Evolutionary conservation across 1,140 invertebrate species (phyloP).

Genomic region (Andricus grossulariae): DNA sequence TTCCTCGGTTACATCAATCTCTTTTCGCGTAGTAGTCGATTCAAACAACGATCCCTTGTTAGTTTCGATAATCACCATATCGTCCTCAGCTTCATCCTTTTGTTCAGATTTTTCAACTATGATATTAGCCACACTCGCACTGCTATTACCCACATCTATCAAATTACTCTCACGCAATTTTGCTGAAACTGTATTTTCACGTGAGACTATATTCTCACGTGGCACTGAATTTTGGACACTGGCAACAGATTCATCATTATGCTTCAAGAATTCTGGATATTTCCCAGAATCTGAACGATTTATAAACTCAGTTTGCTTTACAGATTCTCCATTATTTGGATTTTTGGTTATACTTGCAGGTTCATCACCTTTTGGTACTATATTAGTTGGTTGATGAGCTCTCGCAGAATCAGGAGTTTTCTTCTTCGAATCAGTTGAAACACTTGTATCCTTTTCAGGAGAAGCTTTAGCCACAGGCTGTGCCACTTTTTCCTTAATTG

Average conservation of each 20-base stretch:
- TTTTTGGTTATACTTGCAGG: neutral
- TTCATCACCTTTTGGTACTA: neutral
- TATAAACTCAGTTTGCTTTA: neutral
- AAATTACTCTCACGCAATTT: constrained; percentile 33
- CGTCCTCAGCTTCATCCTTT: constrained; percentile 73
- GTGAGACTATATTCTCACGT: constrained; percentile 11
- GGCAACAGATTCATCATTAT: constrained; percentile 46
- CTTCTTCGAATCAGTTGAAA: neutral
- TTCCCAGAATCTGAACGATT: neutral
- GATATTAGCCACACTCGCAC: constrained; percentile 76
- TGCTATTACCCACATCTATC: constrained; percentile 41
- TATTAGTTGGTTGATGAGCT: neutral
- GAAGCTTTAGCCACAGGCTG: neutral
- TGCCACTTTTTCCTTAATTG: neutral
- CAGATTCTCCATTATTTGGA: neutral
- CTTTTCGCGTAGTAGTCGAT: constrained; percentile 52
- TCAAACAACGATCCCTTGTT: constrained; percentile 55
- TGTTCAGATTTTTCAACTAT: constrained; percentile 81
- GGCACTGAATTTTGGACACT: constrained; percentile 42
- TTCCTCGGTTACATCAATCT: constrained; percentile 63
- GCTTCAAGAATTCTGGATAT: neutral
- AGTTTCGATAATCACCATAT: constrained; percentile 76
- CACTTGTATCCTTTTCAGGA: neutral
- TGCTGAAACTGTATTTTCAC: constrained; percentile 22
- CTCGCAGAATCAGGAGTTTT: neutral